These are phyloP conservation scores for Xestobium rufovillosum DNA, from an alignment of 2,888 invertebrate species.

Conservation along the genomic window DNA sequence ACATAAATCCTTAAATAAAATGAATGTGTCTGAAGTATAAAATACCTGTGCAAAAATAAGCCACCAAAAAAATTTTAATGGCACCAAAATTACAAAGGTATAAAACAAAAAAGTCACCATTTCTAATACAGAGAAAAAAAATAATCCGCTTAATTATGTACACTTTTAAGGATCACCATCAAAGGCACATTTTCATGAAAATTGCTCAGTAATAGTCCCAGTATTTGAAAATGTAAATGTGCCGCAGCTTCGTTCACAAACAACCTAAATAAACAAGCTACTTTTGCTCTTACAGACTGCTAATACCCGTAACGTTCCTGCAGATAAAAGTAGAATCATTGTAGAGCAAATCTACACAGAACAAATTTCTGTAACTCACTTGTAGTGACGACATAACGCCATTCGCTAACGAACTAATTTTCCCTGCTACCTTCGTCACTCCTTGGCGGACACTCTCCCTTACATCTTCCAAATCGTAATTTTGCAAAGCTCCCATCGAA, in stretches of 20 bases:
- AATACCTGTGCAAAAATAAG: too few species aligned
- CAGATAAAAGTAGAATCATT: conserved; percentile 17
- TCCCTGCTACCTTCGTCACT: conserved; percentile 96
- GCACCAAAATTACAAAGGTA: too few species aligned
- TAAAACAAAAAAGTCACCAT: too few species aligned
- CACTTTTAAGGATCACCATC: too few species aligned
- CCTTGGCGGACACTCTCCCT: conserved; percentile 95
- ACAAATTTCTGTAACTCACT: conserved; percentile 42
- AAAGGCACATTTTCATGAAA: conserved; percentile 23
- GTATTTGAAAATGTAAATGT: conserved; percentile 21
- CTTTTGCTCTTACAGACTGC: conserved; percentile 20
- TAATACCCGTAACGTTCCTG: conserved; percentile 37
- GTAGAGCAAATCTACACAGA: neutral
- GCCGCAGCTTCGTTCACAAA: conserved; percentile 10
- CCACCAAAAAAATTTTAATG: too few species aligned
- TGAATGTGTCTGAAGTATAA: too few species aligned
- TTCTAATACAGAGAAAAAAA: too few species aligned
- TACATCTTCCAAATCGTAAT: conserved; percentile 88
- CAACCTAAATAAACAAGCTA: neutral
- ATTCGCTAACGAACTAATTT: conserved; percentile 87
- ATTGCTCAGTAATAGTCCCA: conserved; percentile 19
- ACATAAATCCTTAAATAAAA: too few species aligned
- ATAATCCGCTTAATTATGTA: too few species aligned
- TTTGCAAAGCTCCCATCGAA: conserved; percentile 42
- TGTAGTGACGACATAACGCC: conserved; percentile 91